These are phyloP conservation scores for Teleogryllus oceanicus DNA, from an alignment of 2,888 invertebrate genomes.

Conservation along the genomic window DNA sequence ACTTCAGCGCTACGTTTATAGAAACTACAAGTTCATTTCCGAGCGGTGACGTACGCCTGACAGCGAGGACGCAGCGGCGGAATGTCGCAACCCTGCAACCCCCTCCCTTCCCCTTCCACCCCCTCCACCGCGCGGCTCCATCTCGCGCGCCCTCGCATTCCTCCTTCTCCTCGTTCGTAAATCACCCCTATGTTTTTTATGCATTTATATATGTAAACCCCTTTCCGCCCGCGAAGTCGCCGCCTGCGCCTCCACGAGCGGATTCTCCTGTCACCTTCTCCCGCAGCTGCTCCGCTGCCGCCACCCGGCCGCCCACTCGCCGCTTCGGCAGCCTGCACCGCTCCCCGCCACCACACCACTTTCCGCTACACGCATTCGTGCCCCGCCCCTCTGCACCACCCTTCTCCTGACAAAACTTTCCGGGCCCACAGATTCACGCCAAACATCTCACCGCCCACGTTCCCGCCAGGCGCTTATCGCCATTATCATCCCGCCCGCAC, in stretches of 20 bases:
- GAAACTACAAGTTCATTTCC: not conserved
- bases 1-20: constrained; percentile 2
- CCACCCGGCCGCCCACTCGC: not conserved
- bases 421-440: too few relatives aligned
- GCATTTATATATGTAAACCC: not conserved
- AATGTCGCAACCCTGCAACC: too few relatives aligned
- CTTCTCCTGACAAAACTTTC: too few relatives aligned
- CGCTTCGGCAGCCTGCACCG: not conserved
- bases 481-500: too few relatives aligned
- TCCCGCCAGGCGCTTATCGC: too few relatives aligned
- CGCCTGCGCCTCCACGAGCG: not conserved
- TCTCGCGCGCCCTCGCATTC: not conserved
- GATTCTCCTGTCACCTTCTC: not conserved
- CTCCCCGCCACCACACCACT: not conserved
- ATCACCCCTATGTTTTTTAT: constrained; percentile 18
- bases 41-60: not conserved
- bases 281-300: not conserved
- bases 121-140: not conserved
- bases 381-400: not conserved
- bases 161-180: not conserved
- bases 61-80: not conserved
- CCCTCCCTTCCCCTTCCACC: not conserved
- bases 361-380: not conserved
- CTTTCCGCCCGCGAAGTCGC: not conserved
- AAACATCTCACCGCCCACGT: too few relatives aligned